Base-by-base conservation (phyloP, 2,113 vertebrate genomes). In the Crypturellus undulatus region DNA sequence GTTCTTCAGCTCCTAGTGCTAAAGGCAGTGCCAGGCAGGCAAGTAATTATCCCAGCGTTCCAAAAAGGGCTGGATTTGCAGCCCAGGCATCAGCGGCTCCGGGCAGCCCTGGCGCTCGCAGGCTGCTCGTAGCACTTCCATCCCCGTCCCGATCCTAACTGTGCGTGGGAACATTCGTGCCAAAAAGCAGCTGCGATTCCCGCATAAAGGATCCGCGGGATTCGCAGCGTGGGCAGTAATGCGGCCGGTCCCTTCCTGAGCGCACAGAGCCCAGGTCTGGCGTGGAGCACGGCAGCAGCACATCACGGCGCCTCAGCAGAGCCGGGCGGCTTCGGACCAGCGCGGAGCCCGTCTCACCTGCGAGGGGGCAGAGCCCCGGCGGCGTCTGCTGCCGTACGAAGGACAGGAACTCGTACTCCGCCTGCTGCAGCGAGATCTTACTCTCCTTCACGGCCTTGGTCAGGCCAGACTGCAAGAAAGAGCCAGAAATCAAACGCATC, bases 401-500 rank as follows among this genome's bases (percentile, higher is more conserved):
- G 72, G 99, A 99, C 92, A 99, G 98, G 90, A 99, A 99, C 96
- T 99, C 99, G 0, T 99, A 99, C 94, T 99, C 99, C 0, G 99
- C 99, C 89, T 99, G 99, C 96, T 99, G 98, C 95, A 99, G 76
- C 1, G 98, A 98, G 84, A 99, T 98, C 43, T 97, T 98, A 28
- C 99, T 99, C 96, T 99, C 98, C 95, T 98, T 98, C 60, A 99
- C 99, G 2, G 99, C 99, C 95, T 99, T 98, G 2, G 99, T 99
- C 68, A 99, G 98, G 87, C 99, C 99, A 89, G 99, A 99, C 99
- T 99, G 97, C 89, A 96, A 98, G 73, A 94, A 43, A 97, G 72
- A 97, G 87, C 69, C 96, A 94, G 43, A 67, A 89, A 36, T 8
- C 5, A 93, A 62, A 95, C 34, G 92, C 49, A 12, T 3, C 0